Evolutionary conservation across 1,140 invertebrate genomes (phyloP).

Genomic region (Maniola jurtina): DNA sequence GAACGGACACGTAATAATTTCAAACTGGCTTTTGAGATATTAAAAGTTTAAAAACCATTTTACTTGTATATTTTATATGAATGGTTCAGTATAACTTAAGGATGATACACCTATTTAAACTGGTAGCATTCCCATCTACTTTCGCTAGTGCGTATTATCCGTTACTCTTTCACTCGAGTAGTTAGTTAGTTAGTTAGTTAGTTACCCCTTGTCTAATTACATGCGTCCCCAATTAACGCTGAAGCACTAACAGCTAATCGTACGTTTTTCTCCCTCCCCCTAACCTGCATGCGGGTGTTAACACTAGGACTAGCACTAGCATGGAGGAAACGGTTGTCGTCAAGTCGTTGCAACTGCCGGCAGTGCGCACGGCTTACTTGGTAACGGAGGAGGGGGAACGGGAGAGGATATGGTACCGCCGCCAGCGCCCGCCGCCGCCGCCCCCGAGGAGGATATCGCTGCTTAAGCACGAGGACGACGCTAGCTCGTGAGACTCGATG

Average conservation of each 20-base stretch:
- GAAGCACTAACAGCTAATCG: conserved; percentile 36
- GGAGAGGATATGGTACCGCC: conserved; percentile 42
- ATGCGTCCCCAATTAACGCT: not conserved
- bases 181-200: not conserved
- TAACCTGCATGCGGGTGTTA: conserved; percentile 58
- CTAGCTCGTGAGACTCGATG: conserved; percentile 33
- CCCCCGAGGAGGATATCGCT: conserved; percentile 55
- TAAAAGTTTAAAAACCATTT: no score
- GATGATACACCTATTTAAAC: no score
- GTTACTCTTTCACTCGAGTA: not conserved
- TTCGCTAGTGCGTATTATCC: no score
- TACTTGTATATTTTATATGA: not conserved
- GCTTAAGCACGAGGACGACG: conserved; percentile 54
- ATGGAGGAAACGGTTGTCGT: conserved; percentile 54
- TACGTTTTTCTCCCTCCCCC: conserved; percentile 30
- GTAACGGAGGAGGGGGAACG: conserved; percentile 35
- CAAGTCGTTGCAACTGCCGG: conserved; percentile 52
- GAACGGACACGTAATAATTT: no score
- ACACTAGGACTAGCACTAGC: conserved; percentile 48
- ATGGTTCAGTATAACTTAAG: not conserved
- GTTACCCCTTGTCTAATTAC: not conserved
- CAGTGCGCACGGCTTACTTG: conserved; percentile 51
- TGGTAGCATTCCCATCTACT: no score
- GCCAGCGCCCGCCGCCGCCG: conserved; percentile 52
- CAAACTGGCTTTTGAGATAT: no score